Conservation (phyloP, 2,888 invertebrate species). For the Mystacides longicornis region DNA sequence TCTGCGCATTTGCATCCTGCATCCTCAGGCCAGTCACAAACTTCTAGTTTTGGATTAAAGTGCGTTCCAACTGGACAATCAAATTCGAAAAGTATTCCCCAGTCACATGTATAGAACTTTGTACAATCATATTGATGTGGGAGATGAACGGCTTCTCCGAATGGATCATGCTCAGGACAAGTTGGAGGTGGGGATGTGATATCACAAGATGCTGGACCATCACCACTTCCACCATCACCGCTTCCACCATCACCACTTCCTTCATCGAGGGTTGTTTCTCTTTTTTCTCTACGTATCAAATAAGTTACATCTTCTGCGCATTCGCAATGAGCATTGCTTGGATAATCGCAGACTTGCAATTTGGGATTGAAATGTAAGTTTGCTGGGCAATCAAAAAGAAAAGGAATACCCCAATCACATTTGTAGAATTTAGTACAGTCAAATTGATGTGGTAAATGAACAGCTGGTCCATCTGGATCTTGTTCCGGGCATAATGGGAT, state of each 20-base stretch:
- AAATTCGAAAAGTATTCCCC: not conserved
- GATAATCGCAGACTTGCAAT: slow-evolving; percentile 27
- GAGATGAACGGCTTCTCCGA: not conserved
- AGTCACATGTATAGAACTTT: slow-evolving; percentile 5
- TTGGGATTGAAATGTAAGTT: slow-evolving; percentile 26
- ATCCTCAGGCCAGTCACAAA: slow-evolving; percentile 3
- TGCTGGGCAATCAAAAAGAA: slow-evolving; percentile 26
- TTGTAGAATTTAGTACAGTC: slow-evolving; percentile 25
- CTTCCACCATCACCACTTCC: not conserved
- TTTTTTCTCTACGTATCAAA: too few relatives aligned
- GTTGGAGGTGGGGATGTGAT: not conserved
- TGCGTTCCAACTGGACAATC: not conserved
- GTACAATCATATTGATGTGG: slow-evolving; percentile 4
- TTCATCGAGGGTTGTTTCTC: too few relatives aligned
- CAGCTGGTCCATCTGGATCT: slow-evolving; percentile 16
- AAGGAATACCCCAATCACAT: slow-evolving; percentile 26
- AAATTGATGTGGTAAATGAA: slow-evolving; percentile 15
- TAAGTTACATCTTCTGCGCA: too few relatives aligned
- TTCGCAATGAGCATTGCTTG: slow-evolving; percentile 25
- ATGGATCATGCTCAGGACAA: not conserved
- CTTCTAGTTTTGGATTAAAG: slow-evolving; percentile 1
- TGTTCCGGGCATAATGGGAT: slow-evolving; percentile 20
- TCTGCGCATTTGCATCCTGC: not conserved
- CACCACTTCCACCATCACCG: slow-evolving; percentile 1
- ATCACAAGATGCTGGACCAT: not conserved